Percentiles rank a stretch among this genome's conserved stretches.
phyloP scores from a whole-genome alignment of 2,888 invertebrate species.

The Tricholauxania praeusta region DNA sequence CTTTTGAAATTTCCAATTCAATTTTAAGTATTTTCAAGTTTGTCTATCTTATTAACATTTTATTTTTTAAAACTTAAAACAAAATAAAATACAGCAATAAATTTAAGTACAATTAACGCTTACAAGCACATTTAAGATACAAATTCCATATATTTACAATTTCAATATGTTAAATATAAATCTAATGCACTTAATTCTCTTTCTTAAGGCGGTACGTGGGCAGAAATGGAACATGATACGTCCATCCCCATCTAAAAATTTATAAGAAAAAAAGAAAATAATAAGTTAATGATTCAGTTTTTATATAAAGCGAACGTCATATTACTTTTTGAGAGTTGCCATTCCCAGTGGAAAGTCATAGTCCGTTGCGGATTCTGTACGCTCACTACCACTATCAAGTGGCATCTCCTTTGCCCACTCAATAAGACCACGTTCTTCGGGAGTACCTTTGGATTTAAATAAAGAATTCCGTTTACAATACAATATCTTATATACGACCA shows the following conservation, averaged over 20 bases:
- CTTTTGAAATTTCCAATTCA: no score
- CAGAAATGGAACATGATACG: slow-evolving; percentile 77
- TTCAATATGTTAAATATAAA: neutral
- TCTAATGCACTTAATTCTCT: slow-evolving; percentile 13
- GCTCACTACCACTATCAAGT: slow-evolving; percentile 68
- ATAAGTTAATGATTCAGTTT: neutral
- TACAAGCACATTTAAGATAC: slow-evolving; percentile 6
- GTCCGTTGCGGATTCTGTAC: slow-evolving; percentile 70
- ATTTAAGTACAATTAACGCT: neutral
- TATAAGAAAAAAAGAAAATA: neutral
- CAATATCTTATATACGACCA: neutral
- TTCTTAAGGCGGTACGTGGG: slow-evolving; percentile 71
- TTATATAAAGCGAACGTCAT: neutral
- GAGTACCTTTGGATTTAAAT: slow-evolving; percentile 71
- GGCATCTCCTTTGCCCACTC: slow-evolving; percentile 82
- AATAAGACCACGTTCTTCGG: slow-evolving; percentile 80
- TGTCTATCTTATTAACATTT: no score
- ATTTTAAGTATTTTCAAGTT: no score
- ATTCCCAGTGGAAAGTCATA: slow-evolving; percentile 82
- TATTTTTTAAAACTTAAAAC: neutral
- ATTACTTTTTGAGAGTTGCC: slow-evolving; percentile 72
- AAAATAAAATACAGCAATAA: slow-evolving; percentile 11
- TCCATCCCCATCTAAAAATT: slow-evolving; percentile 74
- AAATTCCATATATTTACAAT: neutral
- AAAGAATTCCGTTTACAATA: neutral